A percentile compares a stretch with the other conserved stretches of the same genome.
phyloP scores from a whole-genome alignment of 2,888 invertebrate genomes.

The Ditylenchus weischeri region DNA sequence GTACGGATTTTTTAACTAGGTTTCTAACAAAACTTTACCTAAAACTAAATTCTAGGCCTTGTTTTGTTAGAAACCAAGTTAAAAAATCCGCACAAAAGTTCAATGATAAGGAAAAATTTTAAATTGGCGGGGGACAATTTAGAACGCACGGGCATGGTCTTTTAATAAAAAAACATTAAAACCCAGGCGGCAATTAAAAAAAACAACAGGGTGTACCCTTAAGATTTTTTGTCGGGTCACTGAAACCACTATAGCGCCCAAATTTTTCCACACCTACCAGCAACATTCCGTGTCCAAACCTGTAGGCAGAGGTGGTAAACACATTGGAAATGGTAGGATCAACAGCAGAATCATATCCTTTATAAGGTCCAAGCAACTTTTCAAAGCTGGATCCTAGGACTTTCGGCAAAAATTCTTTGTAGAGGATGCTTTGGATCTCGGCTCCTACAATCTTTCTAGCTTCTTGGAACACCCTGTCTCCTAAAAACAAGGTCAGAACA shows the following conservation, averaged over 20 bases:
- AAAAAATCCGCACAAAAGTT: too few species aligned
- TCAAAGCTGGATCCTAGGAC: constrained; percentile 75
- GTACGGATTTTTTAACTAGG: too few species aligned
- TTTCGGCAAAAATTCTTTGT: constrained; percentile 80
- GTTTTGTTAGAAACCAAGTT: too few species aligned
- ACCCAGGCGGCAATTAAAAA: background rate
- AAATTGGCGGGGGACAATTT: too few species aligned
- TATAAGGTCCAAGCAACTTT: constrained; percentile 73
- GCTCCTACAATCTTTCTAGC: constrained; percentile 79
- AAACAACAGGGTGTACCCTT: background rate
- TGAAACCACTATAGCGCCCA: background rate
- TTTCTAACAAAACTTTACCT: too few species aligned
- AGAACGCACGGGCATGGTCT: too few species aligned
- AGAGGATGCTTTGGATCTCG: constrained; percentile 61
- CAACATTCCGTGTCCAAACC: constrained; percentile 90
- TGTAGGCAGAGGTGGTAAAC: constrained; percentile 90
- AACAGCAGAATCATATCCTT: constrained; percentile 74
- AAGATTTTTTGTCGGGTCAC: background rate
- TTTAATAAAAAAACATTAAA: too few species aligned
- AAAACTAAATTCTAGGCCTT: too few species aligned
- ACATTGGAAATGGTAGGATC: constrained; percentile 88
- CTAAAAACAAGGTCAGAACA: too few species aligned
- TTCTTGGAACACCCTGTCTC: constrained; percentile 78
- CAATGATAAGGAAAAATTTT: too few species aligned
- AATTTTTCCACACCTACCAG: constrained; percentile 67